Conservation (phyloP, 2,888 invertebrate genomes). For the Linnaemya vulpina region DNA sequence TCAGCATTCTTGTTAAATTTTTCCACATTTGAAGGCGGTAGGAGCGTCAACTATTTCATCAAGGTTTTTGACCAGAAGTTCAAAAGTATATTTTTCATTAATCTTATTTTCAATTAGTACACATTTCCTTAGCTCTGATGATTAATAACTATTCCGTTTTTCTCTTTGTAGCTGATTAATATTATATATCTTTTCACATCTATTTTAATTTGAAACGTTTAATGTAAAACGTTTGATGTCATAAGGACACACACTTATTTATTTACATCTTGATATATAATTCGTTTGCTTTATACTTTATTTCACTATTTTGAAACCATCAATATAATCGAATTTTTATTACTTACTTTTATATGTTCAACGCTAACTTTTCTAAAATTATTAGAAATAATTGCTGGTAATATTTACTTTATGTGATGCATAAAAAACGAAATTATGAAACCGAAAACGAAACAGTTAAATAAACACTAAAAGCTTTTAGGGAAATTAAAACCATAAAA, state of each 20-base stretch:
- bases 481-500: conserved; percentile 60
- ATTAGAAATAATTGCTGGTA: conserved; percentile 7
- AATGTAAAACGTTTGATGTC: too few species aligned
- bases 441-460: conserved; percentile 9
- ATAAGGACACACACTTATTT: not conserved
- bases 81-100: too few species aligned
- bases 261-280: not conserved
- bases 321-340: not conserved
- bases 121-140: too few species aligned
- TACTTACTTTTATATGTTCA: not conserved
- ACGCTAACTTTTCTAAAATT: not conserved
- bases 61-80: too few species aligned
- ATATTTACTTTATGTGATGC: conserved; percentile 20
- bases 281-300: not conserved
- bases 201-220: not conserved
- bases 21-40: too few species aligned
- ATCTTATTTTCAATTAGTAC: too few species aligned
- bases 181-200: too few species aligned
- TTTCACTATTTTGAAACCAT: not conserved
- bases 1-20: too few species aligned
- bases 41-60: too few species aligned
- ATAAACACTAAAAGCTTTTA: conserved; percentile 54
- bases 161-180: too few species aligned
- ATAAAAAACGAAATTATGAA: conserved; percentile 25
- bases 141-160: too few species aligned